Evolutionary conservation across 2,888 invertebrate species (phyloP).

Genomic region (Cremastinae sp.): DNA sequence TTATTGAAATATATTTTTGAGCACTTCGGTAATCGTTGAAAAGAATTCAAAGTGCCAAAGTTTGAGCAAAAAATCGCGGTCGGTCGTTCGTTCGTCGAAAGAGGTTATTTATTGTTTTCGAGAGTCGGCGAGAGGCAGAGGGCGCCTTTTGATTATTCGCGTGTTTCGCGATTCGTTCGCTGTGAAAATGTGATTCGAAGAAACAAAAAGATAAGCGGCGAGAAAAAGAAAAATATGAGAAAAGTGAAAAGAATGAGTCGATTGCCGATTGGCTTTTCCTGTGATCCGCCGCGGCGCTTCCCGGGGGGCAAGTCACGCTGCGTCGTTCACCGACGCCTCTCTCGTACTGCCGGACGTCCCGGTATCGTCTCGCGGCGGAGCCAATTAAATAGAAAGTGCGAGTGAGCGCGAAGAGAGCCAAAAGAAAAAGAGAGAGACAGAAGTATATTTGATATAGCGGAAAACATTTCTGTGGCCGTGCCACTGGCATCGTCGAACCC

Average conservation of each 20-base stretch:
- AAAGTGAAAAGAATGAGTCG: conserved; percentile 16
- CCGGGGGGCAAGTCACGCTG: conserved; percentile 66
- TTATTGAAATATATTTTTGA: too few species aligned
- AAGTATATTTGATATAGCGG: conserved; percentile 23
- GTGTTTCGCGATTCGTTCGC: conserved; percentile 5
- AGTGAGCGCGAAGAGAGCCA: neutral
- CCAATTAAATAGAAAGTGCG: conserved; percentile 53
- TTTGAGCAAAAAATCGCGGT: conserved; percentile 60
- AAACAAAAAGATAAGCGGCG: conserved; percentile 22
- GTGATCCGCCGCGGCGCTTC: conserved; percentile 64
- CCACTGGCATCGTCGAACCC: conserved; percentile 68
- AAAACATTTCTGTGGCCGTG: conserved; percentile 47
- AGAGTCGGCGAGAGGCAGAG: conserved; percentile 65
- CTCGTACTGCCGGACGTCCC: conserved; percentile 73
- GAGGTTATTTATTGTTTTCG: conserved; percentile 66
- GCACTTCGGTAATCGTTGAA: too few species aligned
- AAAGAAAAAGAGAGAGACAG: conserved; percentile 5
- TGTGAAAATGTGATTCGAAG: conserved; percentile 47
- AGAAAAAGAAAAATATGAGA: conserved; percentile 30
- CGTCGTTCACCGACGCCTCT: conserved; percentile 77
- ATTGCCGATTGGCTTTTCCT: conserved; percentile 43
- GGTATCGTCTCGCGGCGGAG: conserved; percentile 63
- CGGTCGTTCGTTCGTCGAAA: conserved; percentile 75
- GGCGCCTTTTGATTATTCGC: conserved; percentile 22
- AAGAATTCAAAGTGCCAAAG: conserved; percentile 11